phyloP scores from a whole-genome alignment of 1,140 invertebrate genomes.

The Bombus waltoni region DNA sequence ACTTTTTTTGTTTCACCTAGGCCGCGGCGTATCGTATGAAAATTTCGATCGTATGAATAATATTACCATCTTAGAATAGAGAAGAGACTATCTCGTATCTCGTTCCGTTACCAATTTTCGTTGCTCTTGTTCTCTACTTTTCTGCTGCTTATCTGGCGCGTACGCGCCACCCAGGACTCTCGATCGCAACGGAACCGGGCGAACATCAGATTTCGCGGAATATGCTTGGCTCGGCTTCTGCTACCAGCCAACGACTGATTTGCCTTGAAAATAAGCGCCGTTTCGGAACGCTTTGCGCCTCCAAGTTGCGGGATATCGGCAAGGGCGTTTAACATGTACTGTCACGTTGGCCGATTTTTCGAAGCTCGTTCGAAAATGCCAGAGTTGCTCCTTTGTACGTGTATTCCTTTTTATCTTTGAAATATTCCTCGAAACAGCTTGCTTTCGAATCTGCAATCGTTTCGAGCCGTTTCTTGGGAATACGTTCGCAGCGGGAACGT shows the following conservation, averaged over 20 bases:
- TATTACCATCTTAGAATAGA: constrained; percentile 8
- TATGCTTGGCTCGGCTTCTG: neutral
- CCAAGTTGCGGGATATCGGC: neutral
- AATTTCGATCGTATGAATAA: constrained; percentile 38
- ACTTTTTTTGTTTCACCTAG: constrained; percentile 7
- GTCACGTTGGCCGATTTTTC: neutral
- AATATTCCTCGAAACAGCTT: too few relatives aligned
- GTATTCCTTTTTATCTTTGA: too few relatives aligned
- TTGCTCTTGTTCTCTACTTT: neutral
- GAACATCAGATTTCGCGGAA: neutral
- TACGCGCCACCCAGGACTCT: neutral
- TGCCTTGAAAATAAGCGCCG: neutral
- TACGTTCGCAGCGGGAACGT: too few relatives aligned
- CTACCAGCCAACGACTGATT: neutral
- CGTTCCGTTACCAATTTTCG: neutral
- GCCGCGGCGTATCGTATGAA: neutral
- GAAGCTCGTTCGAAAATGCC: too few relatives aligned
- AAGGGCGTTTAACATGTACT: neutral
- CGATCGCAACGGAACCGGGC: neutral
- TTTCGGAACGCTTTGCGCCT: neutral
- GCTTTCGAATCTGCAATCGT: too few relatives aligned
- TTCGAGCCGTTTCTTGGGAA: too few relatives aligned
- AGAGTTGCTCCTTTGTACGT: too few relatives aligned
- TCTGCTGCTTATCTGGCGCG: neutral
- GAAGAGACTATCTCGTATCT: neutral